Percentiles rank a stretch among this genome's conserved stretches.
phyloP scores from a whole-genome alignment of 2,113 vertebrate species.

The Mastomys coucha region DNA sequence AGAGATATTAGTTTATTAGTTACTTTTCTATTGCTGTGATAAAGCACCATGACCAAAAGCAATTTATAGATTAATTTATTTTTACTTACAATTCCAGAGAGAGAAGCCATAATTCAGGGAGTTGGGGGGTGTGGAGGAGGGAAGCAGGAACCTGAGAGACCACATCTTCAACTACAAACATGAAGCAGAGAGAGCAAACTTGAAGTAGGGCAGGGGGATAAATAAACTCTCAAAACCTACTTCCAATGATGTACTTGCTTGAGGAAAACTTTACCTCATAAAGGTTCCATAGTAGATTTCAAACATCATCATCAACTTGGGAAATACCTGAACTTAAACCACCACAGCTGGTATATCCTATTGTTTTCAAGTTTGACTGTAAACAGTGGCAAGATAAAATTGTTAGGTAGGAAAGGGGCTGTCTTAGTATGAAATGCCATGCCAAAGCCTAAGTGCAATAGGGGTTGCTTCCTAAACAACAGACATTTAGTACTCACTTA shows the following conservation, averaged over 20 bases:
- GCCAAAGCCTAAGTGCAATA: not conserved
- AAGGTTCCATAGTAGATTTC: not conserved
- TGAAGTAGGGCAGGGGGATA: not conserved
- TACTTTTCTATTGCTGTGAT: not conserved
- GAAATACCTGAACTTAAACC: not conserved
- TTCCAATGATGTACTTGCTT: not conserved
- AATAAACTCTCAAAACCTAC: not conserved
- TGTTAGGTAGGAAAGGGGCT: not conserved
- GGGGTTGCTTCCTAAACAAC: not conserved
- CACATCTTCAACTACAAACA: not conserved
- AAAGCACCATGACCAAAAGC: not conserved
- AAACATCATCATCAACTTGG: not conserved
- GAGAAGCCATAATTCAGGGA: not conserved
- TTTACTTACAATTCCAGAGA: not conserved
- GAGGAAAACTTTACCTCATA: not conserved
- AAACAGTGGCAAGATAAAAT: not conserved
- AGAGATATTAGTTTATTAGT: not conserved
- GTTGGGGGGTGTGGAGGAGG: rapidly evolving
- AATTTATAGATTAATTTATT: not conserved
- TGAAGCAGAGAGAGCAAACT: not conserved
- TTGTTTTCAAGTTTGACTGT: not conserved
- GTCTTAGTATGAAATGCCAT: not conserved
- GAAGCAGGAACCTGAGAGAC: not conserved
- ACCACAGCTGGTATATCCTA: not conserved
- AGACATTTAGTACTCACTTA: not conserved